These are phyloP conservation scores for Epinotia ramella DNA, from an alignment of 2,888 invertebrate genomes.

Conservation along the genomic window DNA sequence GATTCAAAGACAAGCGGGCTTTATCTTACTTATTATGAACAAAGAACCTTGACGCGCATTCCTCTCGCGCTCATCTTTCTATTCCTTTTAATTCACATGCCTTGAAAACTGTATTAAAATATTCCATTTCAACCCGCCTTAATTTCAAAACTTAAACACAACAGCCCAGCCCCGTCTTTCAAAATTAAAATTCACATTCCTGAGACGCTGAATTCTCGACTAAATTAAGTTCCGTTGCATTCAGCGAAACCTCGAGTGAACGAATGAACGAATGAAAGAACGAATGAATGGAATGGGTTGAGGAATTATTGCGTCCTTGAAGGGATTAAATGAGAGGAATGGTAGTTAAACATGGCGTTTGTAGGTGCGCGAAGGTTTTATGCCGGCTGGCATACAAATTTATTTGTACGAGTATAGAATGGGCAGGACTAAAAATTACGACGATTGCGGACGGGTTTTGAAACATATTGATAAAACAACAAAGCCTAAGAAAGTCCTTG, in stretches of 20 bases:
- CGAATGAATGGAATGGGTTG: conserved; percentile 42
- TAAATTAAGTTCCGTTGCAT: conserved; percentile 39
- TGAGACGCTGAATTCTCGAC: conserved; percentile 27
- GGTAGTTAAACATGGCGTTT: conserved; percentile 37
- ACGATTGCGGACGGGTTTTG: too few species aligned
- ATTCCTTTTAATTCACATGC: neutral
- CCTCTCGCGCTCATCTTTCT: neutral
- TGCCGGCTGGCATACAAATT: conserved; percentile 13
- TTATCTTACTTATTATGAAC: neutral
- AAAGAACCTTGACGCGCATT: neutral
- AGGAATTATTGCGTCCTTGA: conserved; percentile 42
- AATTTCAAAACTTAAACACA: conserved; percentile 22
- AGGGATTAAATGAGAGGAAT: conserved; percentile 40
- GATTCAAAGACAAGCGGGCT: neutral
- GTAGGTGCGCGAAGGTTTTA: conserved; percentile 5
- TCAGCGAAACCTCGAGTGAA: conserved; percentile 33
- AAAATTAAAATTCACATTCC: conserved; percentile 27
- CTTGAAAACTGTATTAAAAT: conserved; percentile 18
- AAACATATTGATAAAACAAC: too few species aligned
- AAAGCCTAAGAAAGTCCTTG: too few species aligned
- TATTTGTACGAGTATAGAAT: conserved; percentile 2
- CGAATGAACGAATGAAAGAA: conserved; percentile 37
- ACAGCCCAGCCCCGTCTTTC: conserved; percentile 25
- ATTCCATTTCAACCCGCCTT: conserved; percentile 6
- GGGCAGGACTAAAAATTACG: neutral